A percentile compares a stretch with the other conserved stretches of the same genome.
Conservation (phyloP, 92 coral and sea anemone species). For the Epizoanthus scotinus region DNA sequence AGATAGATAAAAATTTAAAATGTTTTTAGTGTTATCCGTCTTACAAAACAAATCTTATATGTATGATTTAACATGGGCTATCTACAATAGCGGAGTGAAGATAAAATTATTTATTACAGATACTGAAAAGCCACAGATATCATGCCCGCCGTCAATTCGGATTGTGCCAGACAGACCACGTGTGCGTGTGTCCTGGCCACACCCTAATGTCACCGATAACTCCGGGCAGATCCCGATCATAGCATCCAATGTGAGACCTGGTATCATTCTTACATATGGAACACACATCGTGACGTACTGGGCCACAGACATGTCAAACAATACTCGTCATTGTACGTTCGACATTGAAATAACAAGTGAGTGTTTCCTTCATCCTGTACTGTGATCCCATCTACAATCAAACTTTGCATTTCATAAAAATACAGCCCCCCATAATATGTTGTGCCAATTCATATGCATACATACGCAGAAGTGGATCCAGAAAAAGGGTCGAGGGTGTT, state of each 20-base stretch:
- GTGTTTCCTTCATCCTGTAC: background rate
- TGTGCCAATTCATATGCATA: too few relatives aligned
- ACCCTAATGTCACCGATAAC: conserved; percentile 28
- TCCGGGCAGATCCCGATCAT: background rate
- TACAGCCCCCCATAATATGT: too few relatives aligned
- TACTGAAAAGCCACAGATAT: conserved; percentile 14
- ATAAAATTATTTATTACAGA: background rate
- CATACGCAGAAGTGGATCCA: too few relatives aligned
- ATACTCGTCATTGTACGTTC: background rate
- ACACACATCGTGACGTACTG: conserved; percentile 3
- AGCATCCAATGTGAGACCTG: background rate
- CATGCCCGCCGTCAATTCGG: background rate
- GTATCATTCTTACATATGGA: conserved; percentile 3
- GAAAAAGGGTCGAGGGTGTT: too few relatives aligned
- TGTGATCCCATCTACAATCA: too few relatives aligned
- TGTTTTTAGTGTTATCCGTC: too few relatives aligned
- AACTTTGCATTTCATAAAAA: too few relatives aligned
- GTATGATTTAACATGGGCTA: too few relatives aligned
- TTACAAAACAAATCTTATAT: too few relatives aligned
- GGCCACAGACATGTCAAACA: conserved; percentile 20
- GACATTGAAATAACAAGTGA: conserved; percentile 22
- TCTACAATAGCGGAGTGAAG: too few relatives aligned
- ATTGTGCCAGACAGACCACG: background rate
- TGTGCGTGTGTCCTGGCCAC: conserved; percentile 9
- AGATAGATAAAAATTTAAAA: too few relatives aligned